Conservation (phyloP, 2,797 vertebrate species). For the Poliocrania exsul region DNA sequence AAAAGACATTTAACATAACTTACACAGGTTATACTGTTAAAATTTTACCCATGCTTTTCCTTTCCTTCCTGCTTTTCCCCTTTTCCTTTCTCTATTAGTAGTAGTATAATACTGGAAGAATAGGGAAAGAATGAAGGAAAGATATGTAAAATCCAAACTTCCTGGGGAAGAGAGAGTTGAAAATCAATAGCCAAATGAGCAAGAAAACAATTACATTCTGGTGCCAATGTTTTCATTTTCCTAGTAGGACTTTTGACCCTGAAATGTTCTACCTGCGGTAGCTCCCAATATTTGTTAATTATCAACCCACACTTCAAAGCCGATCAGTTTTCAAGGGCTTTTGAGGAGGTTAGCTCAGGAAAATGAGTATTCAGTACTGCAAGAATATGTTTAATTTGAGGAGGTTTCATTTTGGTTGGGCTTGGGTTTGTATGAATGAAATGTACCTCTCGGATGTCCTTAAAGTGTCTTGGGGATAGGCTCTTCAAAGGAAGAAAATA, state of each 20-base stretch:
- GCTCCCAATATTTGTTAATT: conserved; percentile 63
- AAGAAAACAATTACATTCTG: conserved; percentile 61
- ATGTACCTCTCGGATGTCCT: conserved; percentile 26
- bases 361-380: conserved; percentile 35
- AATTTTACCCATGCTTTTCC: not conserved
- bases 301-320: conserved; percentile 62
- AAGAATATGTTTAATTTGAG: conserved; percentile 58
- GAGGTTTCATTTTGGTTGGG: conserved; percentile 31
- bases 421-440: not conserved
- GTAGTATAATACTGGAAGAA: not conserved
- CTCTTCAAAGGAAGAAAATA: conserved; percentile 61
- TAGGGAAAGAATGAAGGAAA: not conserved
- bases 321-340: conserved; percentile 43
- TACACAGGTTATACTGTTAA: not conserved
- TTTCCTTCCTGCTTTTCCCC: not conserved
- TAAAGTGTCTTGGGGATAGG: conserved; percentile 30
- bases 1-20: not conserved
- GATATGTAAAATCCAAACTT: not conserved
- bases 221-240: conserved; percentile 54
- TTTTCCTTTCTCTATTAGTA: not conserved
- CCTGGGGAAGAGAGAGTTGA: not conserved
- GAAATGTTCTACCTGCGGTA: conserved; percentile 53
- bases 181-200: conserved; percentile 48
- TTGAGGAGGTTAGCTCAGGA: conserved; percentile 52
- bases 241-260: conserved; percentile 55